Evolutionary conservation across 1,140 invertebrate species (phyloP), one percentile per base, ranked within the genome.

Genomic region (Nasonia vitripennis): DNA sequence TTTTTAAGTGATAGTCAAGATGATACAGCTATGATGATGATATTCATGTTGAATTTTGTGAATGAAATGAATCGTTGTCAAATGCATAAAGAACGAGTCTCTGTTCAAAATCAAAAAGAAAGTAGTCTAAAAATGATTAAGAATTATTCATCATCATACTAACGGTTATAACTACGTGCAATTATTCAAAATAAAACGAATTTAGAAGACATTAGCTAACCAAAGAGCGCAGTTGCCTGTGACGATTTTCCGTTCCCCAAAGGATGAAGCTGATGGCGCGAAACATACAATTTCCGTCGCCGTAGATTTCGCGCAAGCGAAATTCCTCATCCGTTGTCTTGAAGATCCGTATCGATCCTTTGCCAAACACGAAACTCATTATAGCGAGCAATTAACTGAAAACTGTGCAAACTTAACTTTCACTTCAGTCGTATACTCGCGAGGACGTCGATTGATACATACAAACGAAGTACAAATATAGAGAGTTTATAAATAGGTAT

Each of bases 281-380:
- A 79, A 91, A 92, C 91, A 90, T 91, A 85, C 91, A 92, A 86
- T 92, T 92, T 27, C 91, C 91, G 89, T 92, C 91, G n/a, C 91
- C 91, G 55, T 88, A 91, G 87, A 92, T 91, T 78, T 90, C 90
- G 55, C 88, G 90, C 88, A 92, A 88, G 88, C 87, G 88, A 83
- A 91, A 92, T 87, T 90, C 89, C 86, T 89, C 89, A 80, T 90
- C 90, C 23, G 87, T 12, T 55, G 86, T 86, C 14, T 70, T 83
- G 78, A 79, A 83, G 11, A 68, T 67, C 55, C 37, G 81, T 11
- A 5, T 17, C 31, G 81, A 37, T 68, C 73, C 78, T 77, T 81
- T 78, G 37, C 73, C 45, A 83, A 78, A 70, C 67, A 68, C 23
- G 10, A 81, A 48, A 81, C 62, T 79, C 55, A n/a, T 62, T 62